These are phyloP conservation scores for Diacarnus erythraeanus DNA, from an alignment of 37 sponge, comb jelly and placozoan species.

Conservation along the genomic window DNA sequence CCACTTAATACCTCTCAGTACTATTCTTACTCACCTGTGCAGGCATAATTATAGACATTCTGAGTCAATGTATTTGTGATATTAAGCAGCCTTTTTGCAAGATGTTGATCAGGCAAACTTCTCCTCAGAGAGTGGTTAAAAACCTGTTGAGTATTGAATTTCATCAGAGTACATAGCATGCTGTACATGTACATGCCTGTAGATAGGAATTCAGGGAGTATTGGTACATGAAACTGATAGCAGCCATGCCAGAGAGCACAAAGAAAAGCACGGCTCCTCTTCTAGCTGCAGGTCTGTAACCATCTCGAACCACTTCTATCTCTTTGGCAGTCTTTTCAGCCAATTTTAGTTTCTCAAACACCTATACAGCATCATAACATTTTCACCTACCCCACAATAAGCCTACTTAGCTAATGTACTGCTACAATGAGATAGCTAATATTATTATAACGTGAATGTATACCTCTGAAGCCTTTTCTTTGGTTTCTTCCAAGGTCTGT, in stretches of 20 bases:
- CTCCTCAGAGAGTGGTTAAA: slow-evolving; percentile 90
- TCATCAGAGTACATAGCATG: background rate
- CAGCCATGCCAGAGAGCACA: slow-evolving; percentile 96
- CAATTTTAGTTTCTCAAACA: slow-evolving; percentile 85
- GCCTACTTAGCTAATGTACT: background rate
- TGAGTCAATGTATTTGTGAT: slow-evolving; percentile 93
- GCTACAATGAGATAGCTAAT: background rate
- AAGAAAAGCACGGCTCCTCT: slow-evolving; percentile 99
- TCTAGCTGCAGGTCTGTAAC: slow-evolving; percentile 94
- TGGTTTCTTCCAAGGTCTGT: slow-evolving; percentile 96
- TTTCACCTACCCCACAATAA: background rate
- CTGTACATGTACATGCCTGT: slow-evolving; percentile 9
- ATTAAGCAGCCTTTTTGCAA: slow-evolving; percentile 89
- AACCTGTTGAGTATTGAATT: slow-evolving; percentile 29
- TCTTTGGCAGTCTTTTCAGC: slow-evolving; percentile 87
- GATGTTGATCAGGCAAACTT: slow-evolving; percentile 88
- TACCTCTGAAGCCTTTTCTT: slow-evolving; percentile 97
- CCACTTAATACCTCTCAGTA: background rate
- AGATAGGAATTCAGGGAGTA: slow-evolving; percentile 95
- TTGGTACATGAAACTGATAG: slow-evolving; percentile 99
- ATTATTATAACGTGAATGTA: background rate
- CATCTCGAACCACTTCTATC: slow-evolving; percentile 91
- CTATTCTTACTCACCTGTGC: slow-evolving; percentile 68
- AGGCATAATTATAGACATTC: slow-evolving; percentile 98
- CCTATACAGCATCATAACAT: slow-evolving; percentile 42